Conservation (phyloP, 2,113 vertebrate genomes). For the Bostrychus sinensis region DNA sequence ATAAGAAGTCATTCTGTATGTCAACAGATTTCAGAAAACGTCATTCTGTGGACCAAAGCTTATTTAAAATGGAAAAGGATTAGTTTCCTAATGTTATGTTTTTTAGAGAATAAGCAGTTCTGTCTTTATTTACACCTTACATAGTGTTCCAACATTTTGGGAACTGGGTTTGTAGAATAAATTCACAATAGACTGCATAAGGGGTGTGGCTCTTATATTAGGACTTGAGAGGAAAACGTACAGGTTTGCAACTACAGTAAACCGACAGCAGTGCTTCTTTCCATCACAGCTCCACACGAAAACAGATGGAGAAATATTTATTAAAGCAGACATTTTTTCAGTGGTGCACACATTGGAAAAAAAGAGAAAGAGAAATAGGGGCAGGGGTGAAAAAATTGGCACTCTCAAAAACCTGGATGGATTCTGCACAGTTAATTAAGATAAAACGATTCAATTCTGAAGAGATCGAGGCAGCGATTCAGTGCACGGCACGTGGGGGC, state of each 20-base stretch:
- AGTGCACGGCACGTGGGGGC: conserved; percentile 49
- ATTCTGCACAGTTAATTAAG: conserved; percentile 80
- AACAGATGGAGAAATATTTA: conserved; percentile 69
- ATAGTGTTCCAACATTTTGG: too few species aligned
- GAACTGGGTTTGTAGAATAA: too few species aligned
- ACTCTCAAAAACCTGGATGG: conserved; percentile 69
- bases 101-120: too few species aligned
- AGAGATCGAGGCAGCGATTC: conserved; percentile 73
- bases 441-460: conserved; percentile 79
- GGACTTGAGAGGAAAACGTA: too few species aligned
- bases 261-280: conserved; percentile 55
- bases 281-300: conserved; percentile 60
- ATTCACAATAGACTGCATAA: too few species aligned
- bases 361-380: not conserved
- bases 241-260: conserved; percentile 23
- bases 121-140: too few species aligned
- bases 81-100: too few species aligned
- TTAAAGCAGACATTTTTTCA: conserved; percentile 39
- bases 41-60: too few species aligned
- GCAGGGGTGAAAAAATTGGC: conserved; percentile 62
- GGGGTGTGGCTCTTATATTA: too few species aligned
- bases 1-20: too few species aligned
- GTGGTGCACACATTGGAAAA: conserved; percentile 19
- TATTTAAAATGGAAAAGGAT: too few species aligned
- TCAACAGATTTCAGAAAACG: too few species aligned